Evolutionary conservation across 2,113 vertebrate genomes (phyloP), one percentile per base, ranked within the genome.

Genomic region (Callionymus lyra): DNA sequence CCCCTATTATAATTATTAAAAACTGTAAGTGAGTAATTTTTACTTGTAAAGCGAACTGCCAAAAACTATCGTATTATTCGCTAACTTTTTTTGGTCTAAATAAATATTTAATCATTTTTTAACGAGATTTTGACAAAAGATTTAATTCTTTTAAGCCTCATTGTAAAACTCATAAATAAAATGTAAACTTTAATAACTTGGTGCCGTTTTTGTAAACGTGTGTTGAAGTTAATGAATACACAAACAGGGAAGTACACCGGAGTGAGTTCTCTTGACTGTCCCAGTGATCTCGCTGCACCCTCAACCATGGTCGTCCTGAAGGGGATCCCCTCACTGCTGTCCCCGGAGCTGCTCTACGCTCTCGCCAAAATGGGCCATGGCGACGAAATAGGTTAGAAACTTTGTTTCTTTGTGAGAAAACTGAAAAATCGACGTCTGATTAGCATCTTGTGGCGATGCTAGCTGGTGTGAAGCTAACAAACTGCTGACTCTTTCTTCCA

Each of bases 281-380:
- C n/a, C n/a, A n/a, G n/a, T n/a, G n/a, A n/a, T n/a, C n/a, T 44
- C 10, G 2, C 13, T 14, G 34, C 15, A 9, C 13, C 27, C 16
- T 48, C 1, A 6, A 41, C 12, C 5, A 86, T 87, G 84, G 84
- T 85, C 8, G 70, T 80, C 0, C 39, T 87, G 13, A 85, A 65
- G 53, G 84, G 86, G 51, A 74, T 87, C 13, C 84, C 86, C 3
- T 60, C 63, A 4, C 21, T 86, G 17, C 33, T 87, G 12, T 84
- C 84, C 2, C 84, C 85, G 9, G 84, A 85, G 1, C 37, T 86
- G 53, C 57, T 87, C 12, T 84, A 80, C 54, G 65, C 59, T 6
- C 73, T 87, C 21, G 84, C 84, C 21, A 77, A 81, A 63, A 87
- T 86, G 84, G 86, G 86, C 11, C 86, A 86, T 16, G 86, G 84